Evolutionary conservation across 1,140 invertebrate genomes (phyloP), one percentile per base, ranked within the genome.

Genomic region (Tribolium madens): DNA sequence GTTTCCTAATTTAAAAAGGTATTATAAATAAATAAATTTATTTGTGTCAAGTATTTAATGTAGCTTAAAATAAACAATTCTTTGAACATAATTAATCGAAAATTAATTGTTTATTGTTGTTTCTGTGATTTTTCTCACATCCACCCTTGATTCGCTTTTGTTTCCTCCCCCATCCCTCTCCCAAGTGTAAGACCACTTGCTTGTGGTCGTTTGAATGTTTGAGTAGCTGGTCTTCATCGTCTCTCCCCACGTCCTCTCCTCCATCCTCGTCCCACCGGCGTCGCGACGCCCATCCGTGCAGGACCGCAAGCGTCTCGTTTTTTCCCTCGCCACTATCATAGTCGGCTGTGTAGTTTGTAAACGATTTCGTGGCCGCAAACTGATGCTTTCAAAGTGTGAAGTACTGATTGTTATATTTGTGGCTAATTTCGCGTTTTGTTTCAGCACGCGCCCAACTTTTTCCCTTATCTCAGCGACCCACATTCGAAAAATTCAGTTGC

Each of bases 151-250:
- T 26, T 26, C 21, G 21, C 21, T 3, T 26, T 26, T 26, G 21
- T 26, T n/a, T 26, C 21, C 3, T 26, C 6, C 21, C 18, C 21
- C 21, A 26, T 5, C 21, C 21, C 21, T 3, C 21, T 3, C 21
- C 21, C 21, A 26, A 26, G 48, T 46, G 72, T 74, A 77, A 77
- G 76, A 77, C 76, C 76, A 77, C 76, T 77, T 77, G 76, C 76
- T 77, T 77, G 76, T 74, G 76, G 76, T 77, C 70, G 70, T 77
- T 77, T 77, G 76, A 77, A 77, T 77, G 76, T 77, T 77, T 77
- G 76, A 77, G 76, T 73, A 74, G 76, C 72, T 74, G 18, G n/a
- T 18, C 64, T 48, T 10, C 4, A 36, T 33, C 15, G 10, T 13
- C 31, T 52, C 46, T 60, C 57, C 14, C 75, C 21, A 47, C 68